phyloP scores from a whole-genome alignment of 2,797 vertebrate species.

The Trachurus trachurus region DNA sequence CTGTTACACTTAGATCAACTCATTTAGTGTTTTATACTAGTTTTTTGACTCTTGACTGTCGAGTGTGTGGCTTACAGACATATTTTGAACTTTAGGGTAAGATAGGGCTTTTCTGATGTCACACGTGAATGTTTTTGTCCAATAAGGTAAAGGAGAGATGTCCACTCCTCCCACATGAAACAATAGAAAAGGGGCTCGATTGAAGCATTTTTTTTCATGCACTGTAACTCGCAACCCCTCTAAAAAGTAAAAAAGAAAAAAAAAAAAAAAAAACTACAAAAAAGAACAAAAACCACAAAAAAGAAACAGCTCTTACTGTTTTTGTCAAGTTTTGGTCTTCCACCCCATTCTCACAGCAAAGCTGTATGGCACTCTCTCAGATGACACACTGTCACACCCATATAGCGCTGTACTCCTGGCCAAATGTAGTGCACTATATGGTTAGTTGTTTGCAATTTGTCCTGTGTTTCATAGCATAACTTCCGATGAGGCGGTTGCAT shows the following conservation, averaged over 20 bases:
- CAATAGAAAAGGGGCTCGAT: slow-evolving; percentile 59
- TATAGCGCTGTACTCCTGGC: slow-evolving; percentile 56
- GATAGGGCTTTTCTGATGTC: slow-evolving; percentile 74
- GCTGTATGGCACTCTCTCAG: slow-evolving; percentile 78
- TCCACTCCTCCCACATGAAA: slow-evolving; percentile 54
- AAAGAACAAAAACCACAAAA: slow-evolving; percentile 15
- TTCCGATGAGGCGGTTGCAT: slow-evolving; percentile 50
- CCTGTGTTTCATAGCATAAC: slow-evolving; percentile 63
- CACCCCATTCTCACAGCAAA: slow-evolving; percentile 76
- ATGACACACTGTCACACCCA: slow-evolving; percentile 54
- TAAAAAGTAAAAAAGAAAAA: slow-evolving; percentile 32
- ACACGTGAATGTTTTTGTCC: slow-evolving; percentile 77
- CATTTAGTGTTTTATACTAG: slow-evolving; percentile 60
- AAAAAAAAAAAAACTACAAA: slow-evolving; percentile 5
- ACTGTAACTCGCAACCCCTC: slow-evolving; percentile 70
- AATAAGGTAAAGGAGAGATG: slow-evolving; percentile 57
- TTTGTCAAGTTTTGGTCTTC: slow-evolving; percentile 79
- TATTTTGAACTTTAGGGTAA: slow-evolving; percentile 68
- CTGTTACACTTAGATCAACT: slow-evolving; percentile 70
- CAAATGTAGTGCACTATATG: slow-evolving; percentile 65
- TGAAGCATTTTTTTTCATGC: slow-evolving; percentile 69
- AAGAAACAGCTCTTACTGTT: slow-evolving; percentile 65
- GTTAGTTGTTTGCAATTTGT: slow-evolving; percentile 65
- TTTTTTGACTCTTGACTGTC: slow-evolving; percentile 71
- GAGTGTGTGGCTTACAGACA: slow-evolving; percentile 59